Conservation (phyloP, 2,797 vertebrate genomes). For the Microctenopoma lineatum region DNA sequence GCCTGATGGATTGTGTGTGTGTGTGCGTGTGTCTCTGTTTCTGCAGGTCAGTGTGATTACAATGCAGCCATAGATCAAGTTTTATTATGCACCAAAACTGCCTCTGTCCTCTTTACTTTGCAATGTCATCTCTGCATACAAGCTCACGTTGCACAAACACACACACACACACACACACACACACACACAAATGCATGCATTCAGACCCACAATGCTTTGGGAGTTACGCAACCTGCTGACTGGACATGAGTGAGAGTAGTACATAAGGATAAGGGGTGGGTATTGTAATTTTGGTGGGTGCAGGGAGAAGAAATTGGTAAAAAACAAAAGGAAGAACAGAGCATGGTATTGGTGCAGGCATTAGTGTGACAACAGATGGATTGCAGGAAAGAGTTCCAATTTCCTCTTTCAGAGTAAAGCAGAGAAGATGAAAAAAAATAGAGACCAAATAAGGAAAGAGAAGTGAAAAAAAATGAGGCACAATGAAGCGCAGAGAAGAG, state of each 20-base stretch:
- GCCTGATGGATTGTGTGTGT: slow-evolving; percentile 34
- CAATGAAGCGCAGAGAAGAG: slow-evolving; percentile 66
- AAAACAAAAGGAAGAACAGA: slow-evolving; percentile 32
- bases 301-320: slow-evolving; percentile 39
- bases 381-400: slow-evolving; percentile 73
- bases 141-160: slow-evolving; percentile 56
- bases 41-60: slow-evolving; percentile 71
- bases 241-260: slow-evolving; percentile 71
- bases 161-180: slow-evolving; percentile 10
- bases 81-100: slow-evolving; percentile 84
- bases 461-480: slow-evolving; percentile 56
- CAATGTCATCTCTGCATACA: slow-evolving; percentile 76
- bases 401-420: slow-evolving; percentile 67
- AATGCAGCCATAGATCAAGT: slow-evolving; percentile 81
- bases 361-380: slow-evolving; percentile 73
- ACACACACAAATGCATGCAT: slow-evolving; percentile 53
- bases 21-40: slow-evolving; percentile 37
- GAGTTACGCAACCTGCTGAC: slow-evolving; percentile 80
- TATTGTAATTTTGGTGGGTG: slow-evolving; percentile 32
- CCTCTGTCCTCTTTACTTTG: slow-evolving; percentile 74
- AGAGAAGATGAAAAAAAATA: slow-evolving; percentile 39
- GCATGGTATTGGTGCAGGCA: slow-evolving; percentile 59
- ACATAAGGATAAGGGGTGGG: slow-evolving; percentile 46
- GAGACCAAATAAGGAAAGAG: slow-evolving; percentile 58
- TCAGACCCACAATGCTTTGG: slow-evolving; percentile 72